Conservation (phyloP, 2,113 vertebrate genomes). For the Dasypus novemcinctus region DNA sequence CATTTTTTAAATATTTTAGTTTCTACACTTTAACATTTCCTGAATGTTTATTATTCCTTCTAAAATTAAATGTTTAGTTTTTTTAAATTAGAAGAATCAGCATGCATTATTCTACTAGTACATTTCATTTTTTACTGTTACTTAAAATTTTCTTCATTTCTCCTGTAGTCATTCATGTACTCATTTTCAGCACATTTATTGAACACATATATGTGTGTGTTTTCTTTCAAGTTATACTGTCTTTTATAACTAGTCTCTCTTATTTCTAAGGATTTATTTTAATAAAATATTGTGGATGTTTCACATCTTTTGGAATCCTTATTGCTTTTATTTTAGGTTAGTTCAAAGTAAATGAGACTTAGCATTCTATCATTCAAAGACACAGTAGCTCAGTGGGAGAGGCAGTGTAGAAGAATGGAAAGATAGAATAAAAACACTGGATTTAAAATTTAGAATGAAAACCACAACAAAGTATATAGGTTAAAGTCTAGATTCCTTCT, state of each 20-base stretch:
- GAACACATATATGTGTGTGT: neutral
- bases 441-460: neutral
- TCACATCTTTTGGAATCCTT: neutral
- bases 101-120: neutral
- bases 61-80: slow-evolving; percentile 30
- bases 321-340: neutral
- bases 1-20: neutral
- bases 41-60: slow-evolving; percentile 21
- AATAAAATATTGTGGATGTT: neutral
- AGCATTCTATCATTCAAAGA: neutral
- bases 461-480: neutral
- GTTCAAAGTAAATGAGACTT: neutral
- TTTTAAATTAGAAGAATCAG: neutral
- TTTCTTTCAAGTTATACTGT: neutral
- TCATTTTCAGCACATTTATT: neutral
- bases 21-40: slow-evolving; percentile 15
- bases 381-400: neutral
- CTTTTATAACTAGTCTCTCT: neutral
- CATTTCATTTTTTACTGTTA: slow-evolving; percentile 1
- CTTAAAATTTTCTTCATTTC: neutral
- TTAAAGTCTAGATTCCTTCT: neutral
- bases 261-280: neutral
- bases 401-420: neutral
- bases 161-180: neutral
- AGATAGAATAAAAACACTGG: neutral